These are phyloP conservation scores for Typhlichthys subterraneus DNA, from an alignment of 2,797 vertebrate genomes.

Conservation along the genomic window DNA sequence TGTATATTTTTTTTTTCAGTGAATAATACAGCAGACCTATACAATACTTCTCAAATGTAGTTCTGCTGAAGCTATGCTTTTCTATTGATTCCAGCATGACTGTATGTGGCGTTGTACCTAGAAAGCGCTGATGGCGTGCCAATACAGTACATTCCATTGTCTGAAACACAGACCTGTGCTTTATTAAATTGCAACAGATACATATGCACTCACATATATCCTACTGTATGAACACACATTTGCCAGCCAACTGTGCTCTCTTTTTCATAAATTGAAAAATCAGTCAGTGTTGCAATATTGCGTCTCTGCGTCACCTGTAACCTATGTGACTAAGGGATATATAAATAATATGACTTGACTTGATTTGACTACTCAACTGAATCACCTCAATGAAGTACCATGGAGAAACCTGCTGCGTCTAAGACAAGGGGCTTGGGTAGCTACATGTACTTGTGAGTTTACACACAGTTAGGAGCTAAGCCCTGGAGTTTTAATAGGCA, in stretches of 20 bases:
- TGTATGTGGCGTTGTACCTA: not conserved
- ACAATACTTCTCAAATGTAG: not conserved
- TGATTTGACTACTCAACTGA: conserved; percentile 6
- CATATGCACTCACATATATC: too few relatives aligned
- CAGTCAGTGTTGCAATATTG: too few relatives aligned
- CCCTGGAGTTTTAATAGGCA: conserved; percentile 57
- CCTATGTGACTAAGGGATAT: too few relatives aligned
- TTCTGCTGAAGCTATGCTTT: conserved; percentile 12
- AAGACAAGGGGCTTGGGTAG: conserved; percentile 3
- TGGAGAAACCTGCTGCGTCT: conserved; percentile 19
- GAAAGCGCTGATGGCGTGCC: conserved; percentile 11
- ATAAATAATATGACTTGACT: too few relatives aligned
- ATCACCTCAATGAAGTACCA: conserved; percentile 39
- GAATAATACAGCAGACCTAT: not conserved
- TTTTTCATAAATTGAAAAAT: too few relatives aligned
- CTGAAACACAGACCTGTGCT: conserved; percentile 15
- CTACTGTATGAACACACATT: too few relatives aligned
- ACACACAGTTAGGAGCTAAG: conserved; percentile 43
- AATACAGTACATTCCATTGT: conserved; percentile 17
- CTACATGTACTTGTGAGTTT: conserved; percentile 23
- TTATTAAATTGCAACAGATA: too few relatives aligned
- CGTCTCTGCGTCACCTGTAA: too few relatives aligned
- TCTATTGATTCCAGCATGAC: conserved; percentile 7
- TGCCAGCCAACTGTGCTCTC: too few relatives aligned
- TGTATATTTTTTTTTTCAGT: too few relatives aligned